Evolutionary conservation across 2,888 invertebrate species (phyloP).

Genomic region (Tineola bisselliella): DNA sequence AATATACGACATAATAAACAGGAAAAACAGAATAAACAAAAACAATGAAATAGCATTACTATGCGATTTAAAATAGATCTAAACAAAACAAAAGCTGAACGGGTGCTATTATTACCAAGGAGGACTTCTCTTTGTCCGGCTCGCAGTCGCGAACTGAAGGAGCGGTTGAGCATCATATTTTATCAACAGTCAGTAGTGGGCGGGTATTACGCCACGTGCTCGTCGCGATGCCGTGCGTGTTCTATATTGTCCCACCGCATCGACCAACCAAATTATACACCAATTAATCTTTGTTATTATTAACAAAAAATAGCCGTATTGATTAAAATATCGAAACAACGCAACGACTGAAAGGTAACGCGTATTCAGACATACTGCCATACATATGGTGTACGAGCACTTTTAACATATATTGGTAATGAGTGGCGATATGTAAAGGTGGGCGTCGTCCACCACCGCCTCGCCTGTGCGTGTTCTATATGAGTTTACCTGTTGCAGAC

Average conservation of each 20-base stretch:
- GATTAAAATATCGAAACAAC: background rate
- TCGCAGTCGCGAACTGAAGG: constrained; percentile 68
- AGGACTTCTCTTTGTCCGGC: constrained; percentile 75
- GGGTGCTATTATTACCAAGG: constrained; percentile 70
- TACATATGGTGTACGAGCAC: background rate
- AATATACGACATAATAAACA: background rate
- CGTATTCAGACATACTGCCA: background rate
- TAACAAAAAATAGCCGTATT: background rate
- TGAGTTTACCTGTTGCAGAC: background rate
- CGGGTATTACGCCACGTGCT: constrained; percentile 24
- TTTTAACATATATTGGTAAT: background rate
- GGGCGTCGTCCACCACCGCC: background rate
- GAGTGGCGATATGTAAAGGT: background rate
- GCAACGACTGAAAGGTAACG: constrained; percentile 4
- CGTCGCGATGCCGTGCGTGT: constrained; percentile 23
- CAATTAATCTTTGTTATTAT: background rate
- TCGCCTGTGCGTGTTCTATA: background rate
- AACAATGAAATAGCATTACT: too few species aligned
- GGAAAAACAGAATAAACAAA: background rate
- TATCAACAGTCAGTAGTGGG: constrained; percentile 17
- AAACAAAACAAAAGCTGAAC: constrained; percentile 13
- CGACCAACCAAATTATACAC: background rate
- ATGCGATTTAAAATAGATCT: background rate
- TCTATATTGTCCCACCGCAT: background rate
- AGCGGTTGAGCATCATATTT: constrained; percentile 49